A percentile compares a stretch with the other conserved stretches of the same genome.
phyloP scores from a whole-genome alignment of 2,113 vertebrate species.

The Cairina moschata region DNA sequence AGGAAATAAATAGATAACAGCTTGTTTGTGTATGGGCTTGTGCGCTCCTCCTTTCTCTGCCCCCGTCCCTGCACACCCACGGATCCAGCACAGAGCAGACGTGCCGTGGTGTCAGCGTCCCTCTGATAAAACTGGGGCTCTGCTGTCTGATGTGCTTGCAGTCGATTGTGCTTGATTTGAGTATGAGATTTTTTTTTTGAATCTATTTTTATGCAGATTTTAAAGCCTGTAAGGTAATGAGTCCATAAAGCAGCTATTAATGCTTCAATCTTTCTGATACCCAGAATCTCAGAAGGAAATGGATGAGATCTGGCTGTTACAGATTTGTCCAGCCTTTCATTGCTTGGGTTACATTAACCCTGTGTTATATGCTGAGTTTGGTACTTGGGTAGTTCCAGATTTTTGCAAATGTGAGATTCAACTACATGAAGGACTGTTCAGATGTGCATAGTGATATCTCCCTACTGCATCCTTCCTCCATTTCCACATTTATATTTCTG shows the following conservation, averaged over 20 bases:
- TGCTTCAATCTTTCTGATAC: conserved; percentile 58
- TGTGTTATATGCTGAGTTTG: neutral
- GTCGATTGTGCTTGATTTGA: conserved; percentile 56
- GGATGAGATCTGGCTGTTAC: conserved; percentile 17
- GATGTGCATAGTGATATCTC: neutral
- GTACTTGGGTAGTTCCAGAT: conserved; percentile 19
- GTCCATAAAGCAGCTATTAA: conserved; percentile 65
- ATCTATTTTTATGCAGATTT: conserved; percentile 68
- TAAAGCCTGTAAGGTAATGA: conserved; percentile 45
- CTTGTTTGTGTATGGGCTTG: neutral
- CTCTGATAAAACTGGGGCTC: conserved; percentile 63
- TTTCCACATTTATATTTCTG: neutral
- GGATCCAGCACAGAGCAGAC: conserved; percentile 39
- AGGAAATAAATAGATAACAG: neutral
- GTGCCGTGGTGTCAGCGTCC: conserved; percentile 33
- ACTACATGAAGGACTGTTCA: neutral
- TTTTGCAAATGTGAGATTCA: neutral
- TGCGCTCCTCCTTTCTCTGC: neutral
- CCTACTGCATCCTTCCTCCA: neutral
- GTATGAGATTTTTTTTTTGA: neutral
- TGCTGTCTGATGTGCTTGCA: conserved; percentile 63
- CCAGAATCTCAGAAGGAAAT: neutral
- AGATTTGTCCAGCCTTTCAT: conserved; percentile 12
- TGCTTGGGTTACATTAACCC: neutral
- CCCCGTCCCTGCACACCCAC: neutral